phyloP scores from a whole-genome alignment of 2,113 vertebrate genomes.

The Microcebus ravelobensis region DNA sequence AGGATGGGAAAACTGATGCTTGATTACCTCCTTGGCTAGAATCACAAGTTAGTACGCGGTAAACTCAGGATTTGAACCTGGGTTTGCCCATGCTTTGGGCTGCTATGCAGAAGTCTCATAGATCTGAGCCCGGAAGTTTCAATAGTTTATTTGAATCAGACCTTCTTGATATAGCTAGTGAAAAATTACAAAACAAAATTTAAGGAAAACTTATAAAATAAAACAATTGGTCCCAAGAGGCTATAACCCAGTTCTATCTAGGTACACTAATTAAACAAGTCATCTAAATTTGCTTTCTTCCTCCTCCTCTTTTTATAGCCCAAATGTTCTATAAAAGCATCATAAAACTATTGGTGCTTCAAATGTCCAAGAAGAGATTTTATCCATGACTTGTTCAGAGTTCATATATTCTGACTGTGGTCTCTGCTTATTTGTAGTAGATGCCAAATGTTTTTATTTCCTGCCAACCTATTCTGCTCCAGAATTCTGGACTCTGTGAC shows the following conservation, averaged over 20 bases:
- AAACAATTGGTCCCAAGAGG: neutral
- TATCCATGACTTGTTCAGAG: neutral
- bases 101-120: accelerated
- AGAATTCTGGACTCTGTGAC: neutral
- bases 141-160: neutral
- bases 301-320: neutral
- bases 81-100: neutral
- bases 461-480: neutral
- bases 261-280: neutral
- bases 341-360: neutral
- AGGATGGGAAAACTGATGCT: neutral
- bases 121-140: neutral
- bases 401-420: neutral
- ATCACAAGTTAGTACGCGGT: accelerated
- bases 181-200: neutral
- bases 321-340: neutral
- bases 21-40: neutral
- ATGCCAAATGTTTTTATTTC: neutral
- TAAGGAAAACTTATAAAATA: neutral
- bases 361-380: neutral
- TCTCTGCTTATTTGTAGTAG: neutral
- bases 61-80: neutral
- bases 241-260: neutral
- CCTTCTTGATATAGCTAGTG: neutral
- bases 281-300: neutral